Base-by-base conservation (phyloP, 2,888 invertebrate genomes). In the Epiblema foenella region DNA sequence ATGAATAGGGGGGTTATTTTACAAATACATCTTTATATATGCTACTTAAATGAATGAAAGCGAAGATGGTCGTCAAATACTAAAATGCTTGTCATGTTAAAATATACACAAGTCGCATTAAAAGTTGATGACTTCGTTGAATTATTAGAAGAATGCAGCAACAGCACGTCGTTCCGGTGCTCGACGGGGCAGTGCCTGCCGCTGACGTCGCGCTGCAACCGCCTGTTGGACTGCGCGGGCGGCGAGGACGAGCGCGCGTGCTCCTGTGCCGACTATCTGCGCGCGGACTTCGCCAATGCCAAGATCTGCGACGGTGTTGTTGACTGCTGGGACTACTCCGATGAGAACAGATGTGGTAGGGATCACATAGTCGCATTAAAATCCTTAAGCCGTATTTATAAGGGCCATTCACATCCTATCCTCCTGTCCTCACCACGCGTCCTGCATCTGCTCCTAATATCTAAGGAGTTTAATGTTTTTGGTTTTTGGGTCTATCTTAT, bases 271-370 rank as follows among this genome's bases (percentile, higher is more conserved):
- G 96, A 97, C 85, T 96, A 96, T 78, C 85, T 97, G 54, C 94
- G 94, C 69, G 95, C 96, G 0, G 96, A 96, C 79, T 95, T 95
- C 75, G 92, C 96, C 0, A 91, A 95, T 73, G 94, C 96, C 15
- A 97, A 97, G 86, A 95, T 97, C 63, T 97, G 97, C 81, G 97
- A 97, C 79, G 97, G 97, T 1, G 93, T 96, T 33, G 95, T 96
- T 0, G 97, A 97, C 81, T 97, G 97, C 80, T 96, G 96, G 95
- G 97, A 97, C 83, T 96, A 95, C 82, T 95, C 96, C 0, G 97
- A 97, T 84, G 97, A 97, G 87, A 95, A 95, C 79, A 94, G 95
- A 76, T 97, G 97, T 84, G 96, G 96, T 96, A 46, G n/a, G 46
- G 46, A n/a, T 46, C 7, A n/a, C n/a, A n/a, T n/a, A 42, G 5